A percentile compares a stretch with the other conserved stretches of the same genome.
These are phyloP conservation scores for Merops nubicus DNA, from an alignment of 2,113 vertebrate genomes.

Conservation along the genomic window DNA sequence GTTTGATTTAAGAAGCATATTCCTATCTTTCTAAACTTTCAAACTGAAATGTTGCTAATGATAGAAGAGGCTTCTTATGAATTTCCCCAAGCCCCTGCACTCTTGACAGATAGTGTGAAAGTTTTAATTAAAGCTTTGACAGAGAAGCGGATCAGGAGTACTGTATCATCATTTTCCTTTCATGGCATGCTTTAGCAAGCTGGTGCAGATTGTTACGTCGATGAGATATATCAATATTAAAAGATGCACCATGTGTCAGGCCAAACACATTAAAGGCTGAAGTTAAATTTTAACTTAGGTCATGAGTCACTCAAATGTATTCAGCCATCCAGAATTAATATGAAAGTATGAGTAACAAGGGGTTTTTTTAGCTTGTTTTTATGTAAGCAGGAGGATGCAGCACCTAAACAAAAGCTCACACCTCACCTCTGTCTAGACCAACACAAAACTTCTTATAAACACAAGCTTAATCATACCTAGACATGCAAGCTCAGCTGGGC, in stretches of 20 bases:
- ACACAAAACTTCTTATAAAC: background rate
- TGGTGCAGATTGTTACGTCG: background rate
- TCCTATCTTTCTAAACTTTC: background rate
- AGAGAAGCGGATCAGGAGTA: background rate
- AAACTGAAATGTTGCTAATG: background rate
- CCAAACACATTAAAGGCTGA: background rate
- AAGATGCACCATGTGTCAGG: background rate
- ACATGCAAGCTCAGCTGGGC: background rate
- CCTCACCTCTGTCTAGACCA: constrained; percentile 5
- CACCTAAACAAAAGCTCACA: constrained; percentile 31
- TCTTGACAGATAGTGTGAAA: background rate
- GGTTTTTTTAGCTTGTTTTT: background rate
- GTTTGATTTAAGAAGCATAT: background rate
- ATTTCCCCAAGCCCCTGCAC: background rate
- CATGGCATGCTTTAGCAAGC: background rate
- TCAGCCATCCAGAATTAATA: constrained; percentile 13
- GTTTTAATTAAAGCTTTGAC: constrained; percentile 22
- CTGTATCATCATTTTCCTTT: background rate
- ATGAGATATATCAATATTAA: background rate
- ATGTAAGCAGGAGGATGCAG: background rate
- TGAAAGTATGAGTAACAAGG: constrained; percentile 34
- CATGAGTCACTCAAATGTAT: constrained; percentile 23
- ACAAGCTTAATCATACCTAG: background rate
- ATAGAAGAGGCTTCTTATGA: background rate
- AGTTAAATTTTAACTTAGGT: constrained; percentile 19